Base-by-base conservation (phyloP, 2,113 vertebrate species). In the Lanius collurio region DNA sequence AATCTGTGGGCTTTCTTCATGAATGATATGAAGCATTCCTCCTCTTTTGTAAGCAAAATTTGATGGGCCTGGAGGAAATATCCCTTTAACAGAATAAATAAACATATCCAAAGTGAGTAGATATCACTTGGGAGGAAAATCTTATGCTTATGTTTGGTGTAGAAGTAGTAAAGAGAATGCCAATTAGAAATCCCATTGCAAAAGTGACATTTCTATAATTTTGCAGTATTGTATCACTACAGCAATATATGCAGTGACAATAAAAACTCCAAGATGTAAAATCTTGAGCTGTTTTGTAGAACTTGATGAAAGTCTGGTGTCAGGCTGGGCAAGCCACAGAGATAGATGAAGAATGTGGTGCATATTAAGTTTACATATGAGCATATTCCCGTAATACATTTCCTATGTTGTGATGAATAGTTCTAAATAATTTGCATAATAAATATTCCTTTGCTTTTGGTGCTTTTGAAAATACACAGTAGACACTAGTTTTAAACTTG, bases 401-500 rank as follows among this genome's bases (percentile, higher is more conserved):
- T 90, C n/a, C 63, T 91, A 65, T 39, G 56, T 33, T 83, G 53
- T 81, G 53, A 94, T 83, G 24, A 96, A 93, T 65, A 77, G 10
- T 68, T 83, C 41, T 83, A 89, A 87, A 83, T 93, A 79, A 82
- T 78, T 92, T 96, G 56, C 68, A 82, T 97, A 78, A 89, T 73
- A 64, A 81, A 70, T 84, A 74, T 93, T 87, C 24, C 52, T 59
- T 92, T 93, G 24, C 49, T 93, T 95, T 94, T 87, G 49, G 27
- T 89, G 33, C 12, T 69, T 59, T 49, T 77, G 76, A 80, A 73
- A 96, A 94, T 64, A 70, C 56, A 60, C 20, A 84, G 23, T 55
- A 86, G n/a, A 83, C 5, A 59, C 22, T 52, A 56, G 15, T 42
- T 81, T 94, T 64, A 91, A 77, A 96, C 55, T 57, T 94, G 62